These are phyloP conservation scores for Nasonia oneida DNA, from an alignment of 2,888 invertebrate species.

Conservation along the genomic window DNA sequence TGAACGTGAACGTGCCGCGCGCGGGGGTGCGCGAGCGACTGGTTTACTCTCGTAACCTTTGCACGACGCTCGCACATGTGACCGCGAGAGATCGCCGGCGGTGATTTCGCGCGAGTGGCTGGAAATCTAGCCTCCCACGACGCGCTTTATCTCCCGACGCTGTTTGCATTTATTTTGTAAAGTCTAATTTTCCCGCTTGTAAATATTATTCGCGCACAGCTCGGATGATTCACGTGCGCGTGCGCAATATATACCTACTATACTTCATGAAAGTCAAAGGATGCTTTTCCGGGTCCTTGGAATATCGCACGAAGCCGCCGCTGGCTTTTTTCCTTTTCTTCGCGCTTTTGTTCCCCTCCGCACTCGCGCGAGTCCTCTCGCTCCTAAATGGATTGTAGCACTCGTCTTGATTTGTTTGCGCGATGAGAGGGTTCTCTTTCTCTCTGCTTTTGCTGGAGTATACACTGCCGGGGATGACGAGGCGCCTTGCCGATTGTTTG, in stretches of 20 bases:
- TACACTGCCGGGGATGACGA: no score
- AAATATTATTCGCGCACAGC: background rate
- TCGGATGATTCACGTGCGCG: constrained; percentile 24
- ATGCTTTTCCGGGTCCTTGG: constrained; percentile 41
- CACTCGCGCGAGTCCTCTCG: background rate
- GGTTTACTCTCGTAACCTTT: background rate
- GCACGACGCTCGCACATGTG: background rate
- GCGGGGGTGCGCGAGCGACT: background rate
- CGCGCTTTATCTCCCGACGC: background rate
- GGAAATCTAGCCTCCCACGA: constrained; percentile 41
- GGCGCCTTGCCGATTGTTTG: background rate
- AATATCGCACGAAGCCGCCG: constrained; percentile 16
- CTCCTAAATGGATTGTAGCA: constrained; percentile 45
- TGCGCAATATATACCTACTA: background rate
- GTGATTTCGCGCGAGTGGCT: constrained; percentile 25
- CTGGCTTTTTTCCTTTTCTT: background rate
- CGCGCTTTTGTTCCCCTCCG: background rate
- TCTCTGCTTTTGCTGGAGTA: no score
- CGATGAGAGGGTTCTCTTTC: background rate
- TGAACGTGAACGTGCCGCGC: constrained; percentile 63
- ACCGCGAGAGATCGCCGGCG: background rate
- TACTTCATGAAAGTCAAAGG: constrained; percentile 51
- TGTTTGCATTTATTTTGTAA: constrained; percentile 14
- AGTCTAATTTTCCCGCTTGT: constrained; percentile 27
- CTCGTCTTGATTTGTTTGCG: constrained; percentile 3